phyloP scores from a whole-genome alignment of 2,797 vertebrate genomes.

The Trichosurus vulpecula region DNA sequence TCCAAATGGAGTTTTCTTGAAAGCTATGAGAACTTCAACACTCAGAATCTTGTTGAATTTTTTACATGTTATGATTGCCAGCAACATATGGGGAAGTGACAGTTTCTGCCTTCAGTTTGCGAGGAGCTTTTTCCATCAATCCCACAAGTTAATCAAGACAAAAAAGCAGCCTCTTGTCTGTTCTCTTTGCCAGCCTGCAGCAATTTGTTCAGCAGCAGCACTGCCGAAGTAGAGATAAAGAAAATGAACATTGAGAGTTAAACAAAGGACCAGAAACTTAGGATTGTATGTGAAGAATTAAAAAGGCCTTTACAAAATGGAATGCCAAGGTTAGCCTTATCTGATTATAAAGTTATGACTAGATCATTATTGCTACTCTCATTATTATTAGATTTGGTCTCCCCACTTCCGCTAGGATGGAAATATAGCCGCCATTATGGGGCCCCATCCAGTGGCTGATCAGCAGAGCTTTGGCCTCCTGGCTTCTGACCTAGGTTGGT shows the following conservation, averaged over 20 bases:
- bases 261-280: slow-evolving; percentile 34
- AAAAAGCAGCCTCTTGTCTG: slow-evolving; percentile 56
- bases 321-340: background rate
- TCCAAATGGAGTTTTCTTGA: slow-evolving; percentile 19
- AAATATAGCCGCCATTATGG: background rate
- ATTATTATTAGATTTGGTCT: slow-evolving; percentile 10
- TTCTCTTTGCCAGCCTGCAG: slow-evolving; percentile 66
- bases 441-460: background rate
- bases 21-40: background rate
- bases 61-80: slow-evolving; percentile 41
- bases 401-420: background rate
- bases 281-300: slow-evolving; percentile 51
- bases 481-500: background rate
- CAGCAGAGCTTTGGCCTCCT: background rate
- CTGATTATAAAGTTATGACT: background rate
- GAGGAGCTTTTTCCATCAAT: slow-evolving; percentile 56
- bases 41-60: background rate
- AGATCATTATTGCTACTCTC: slow-evolving; percentile 23
- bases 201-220: slow-evolving; percentile 67
- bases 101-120: slow-evolving; percentile 57
- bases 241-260: slow-evolving; percentile 52
- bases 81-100: slow-evolving; percentile 51
- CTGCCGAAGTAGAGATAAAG: slow-evolving; percentile 67
- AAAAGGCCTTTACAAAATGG: background rate
- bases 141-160: slow-evolving; percentile 69